Evolutionary conservation across 2,797 vertebrate species (phyloP), one percentile per base, ranked within the genome.

Genomic region (Myotis findleyi): DNA sequence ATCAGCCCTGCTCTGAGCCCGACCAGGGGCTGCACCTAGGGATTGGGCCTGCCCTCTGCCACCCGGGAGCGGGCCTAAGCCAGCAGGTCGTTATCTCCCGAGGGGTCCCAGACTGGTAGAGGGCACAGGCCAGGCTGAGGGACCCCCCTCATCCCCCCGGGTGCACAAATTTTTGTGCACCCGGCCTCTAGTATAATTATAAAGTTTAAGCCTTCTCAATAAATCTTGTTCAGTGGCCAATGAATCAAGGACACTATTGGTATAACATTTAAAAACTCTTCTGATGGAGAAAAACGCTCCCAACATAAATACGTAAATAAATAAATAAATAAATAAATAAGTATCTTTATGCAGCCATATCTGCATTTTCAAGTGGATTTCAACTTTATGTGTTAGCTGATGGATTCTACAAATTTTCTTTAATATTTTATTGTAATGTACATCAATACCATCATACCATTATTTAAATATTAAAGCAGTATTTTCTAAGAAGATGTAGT

Each of bases 371-470:
- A 97, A 94, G 96, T 55, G 20, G 62, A 93, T 18, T 10, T 73
- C 33, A 87, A 30, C 92, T 91, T 66, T 49, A 77, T 49, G 47
- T 90, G 55, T 94, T 97, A 64, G 36, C 87, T 68, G 27, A 68
- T 87, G 51, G 66, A 94, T 91, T 97, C 83, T 83, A 57, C 27
- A 95, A 95, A 80, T 69, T 53, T 91, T 4, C 53, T 93, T 92
- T 53, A 87, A 82, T 90, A 33, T 96, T 92, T 94, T 68, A 51
- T 94, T 95, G 89, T 96, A 97, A 97, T 95, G 88, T 25, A 80
- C 49, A 97, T 59, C 25, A 64, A 64, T n/a, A 96, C 96, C 97
- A 97, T 98, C 97, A 97, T 98, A 97, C 97, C 96, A 91, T 98
- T 96, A 97, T 97, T 89, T 80, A 79, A 82, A 79, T 36, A 80